These are phyloP conservation scores for Epistrophe grossulariae DNA, from an alignment of 2,888 invertebrate genomes.

Conservation along the genomic window DNA sequence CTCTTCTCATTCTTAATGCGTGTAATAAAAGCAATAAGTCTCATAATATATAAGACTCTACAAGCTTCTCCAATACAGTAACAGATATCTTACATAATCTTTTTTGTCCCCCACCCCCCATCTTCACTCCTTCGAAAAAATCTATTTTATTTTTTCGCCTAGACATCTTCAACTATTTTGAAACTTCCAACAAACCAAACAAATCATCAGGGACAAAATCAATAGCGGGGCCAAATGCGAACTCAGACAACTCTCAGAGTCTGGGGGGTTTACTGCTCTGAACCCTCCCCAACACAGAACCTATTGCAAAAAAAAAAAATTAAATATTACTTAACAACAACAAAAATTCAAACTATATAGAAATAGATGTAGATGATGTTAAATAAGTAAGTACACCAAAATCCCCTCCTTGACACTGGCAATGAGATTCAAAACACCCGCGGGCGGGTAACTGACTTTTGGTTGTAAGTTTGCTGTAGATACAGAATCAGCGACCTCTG, in stretches of 20 bases:
- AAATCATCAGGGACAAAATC: slow-evolving; percentile 49
- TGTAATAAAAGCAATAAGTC: slow-evolving; percentile 52
- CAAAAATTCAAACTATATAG: slow-evolving; percentile 40
- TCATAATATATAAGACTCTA: slow-evolving; percentile 31
- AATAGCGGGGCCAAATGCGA: slow-evolving; percentile 40
- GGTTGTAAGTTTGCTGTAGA: slow-evolving; percentile 49
- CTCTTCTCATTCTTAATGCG: slow-evolving; percentile 33
- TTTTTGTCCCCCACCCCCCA: not conserved
- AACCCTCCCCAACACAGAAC: slow-evolving; percentile 74
- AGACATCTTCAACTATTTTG: slow-evolving; percentile 59
- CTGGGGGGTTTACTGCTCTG: slow-evolving; percentile 23
- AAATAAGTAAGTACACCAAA: slow-evolving; percentile 40
- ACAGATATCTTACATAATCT: slow-evolving; percentile 56
- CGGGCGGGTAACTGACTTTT: slow-evolving; percentile 67
- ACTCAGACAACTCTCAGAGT: slow-evolving; percentile 26
- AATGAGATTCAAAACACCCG: slow-evolving; percentile 72
- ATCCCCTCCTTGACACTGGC: slow-evolving; percentile 73
- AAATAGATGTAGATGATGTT: not conserved
- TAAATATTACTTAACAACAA: slow-evolving; percentile 16
- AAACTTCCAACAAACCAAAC: slow-evolving; percentile 35
- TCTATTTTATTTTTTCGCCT: slow-evolving; percentile 5
- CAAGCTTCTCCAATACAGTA: slow-evolving; percentile 27
- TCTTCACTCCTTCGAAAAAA: not conserved
- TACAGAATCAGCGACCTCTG: slow-evolving; percentile 70
- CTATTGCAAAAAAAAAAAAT: slow-evolving; percentile 64